Evolutionary conservation across 1,140 invertebrate species (phyloP).

Genomic region (Pygmarrhopalites habei): DNA sequence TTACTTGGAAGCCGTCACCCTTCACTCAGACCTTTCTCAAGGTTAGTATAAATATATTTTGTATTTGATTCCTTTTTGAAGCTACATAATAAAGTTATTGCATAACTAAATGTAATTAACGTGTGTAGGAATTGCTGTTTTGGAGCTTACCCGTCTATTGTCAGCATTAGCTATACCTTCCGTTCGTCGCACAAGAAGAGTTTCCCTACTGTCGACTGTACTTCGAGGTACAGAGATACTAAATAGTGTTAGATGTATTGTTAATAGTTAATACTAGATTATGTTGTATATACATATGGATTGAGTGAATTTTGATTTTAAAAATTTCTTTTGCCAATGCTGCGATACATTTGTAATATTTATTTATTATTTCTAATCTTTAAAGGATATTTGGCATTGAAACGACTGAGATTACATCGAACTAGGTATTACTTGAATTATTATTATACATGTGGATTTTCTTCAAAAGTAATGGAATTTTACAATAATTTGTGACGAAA

Average conservation of each 20-base stretch:
- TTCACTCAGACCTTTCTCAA: slow-evolving; percentile 88
- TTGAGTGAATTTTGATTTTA: too few relatives aligned
- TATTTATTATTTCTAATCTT: too few relatives aligned
- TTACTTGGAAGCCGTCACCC: slow-evolving; percentile 76
- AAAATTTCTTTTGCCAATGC: too few relatives aligned
- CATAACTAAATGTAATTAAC: neutral
- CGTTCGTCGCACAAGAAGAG: slow-evolving; percentile 53
- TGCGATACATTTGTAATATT: too few relatives aligned
- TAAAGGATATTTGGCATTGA: too few relatives aligned
- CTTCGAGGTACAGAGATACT: slow-evolving; percentile 90
- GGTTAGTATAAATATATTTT: slow-evolving; percentile 46
- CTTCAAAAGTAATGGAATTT: slow-evolving; percentile 98
- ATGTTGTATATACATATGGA: too few relatives aligned
- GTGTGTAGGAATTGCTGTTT: slow-evolving; percentile 29
- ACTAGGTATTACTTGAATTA: too few relatives aligned
- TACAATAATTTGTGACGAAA: slow-evolving; percentile 87
- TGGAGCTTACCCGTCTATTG: slow-evolving; percentile 32
- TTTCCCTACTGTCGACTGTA: slow-evolving; percentile 70
- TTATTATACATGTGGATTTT: slow-evolving; percentile 98
- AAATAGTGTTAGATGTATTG: slow-evolving; percentile 85
- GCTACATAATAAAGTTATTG: neutral
- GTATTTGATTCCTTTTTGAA: too few relatives aligned
- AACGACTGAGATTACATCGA: too few relatives aligned
- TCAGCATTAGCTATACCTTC: slow-evolving; percentile 60
- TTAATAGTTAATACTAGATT: too few relatives aligned